Base-by-base conservation (phyloP, 2,888 invertebrate genomes). In the Aphidius colemani region DNA sequence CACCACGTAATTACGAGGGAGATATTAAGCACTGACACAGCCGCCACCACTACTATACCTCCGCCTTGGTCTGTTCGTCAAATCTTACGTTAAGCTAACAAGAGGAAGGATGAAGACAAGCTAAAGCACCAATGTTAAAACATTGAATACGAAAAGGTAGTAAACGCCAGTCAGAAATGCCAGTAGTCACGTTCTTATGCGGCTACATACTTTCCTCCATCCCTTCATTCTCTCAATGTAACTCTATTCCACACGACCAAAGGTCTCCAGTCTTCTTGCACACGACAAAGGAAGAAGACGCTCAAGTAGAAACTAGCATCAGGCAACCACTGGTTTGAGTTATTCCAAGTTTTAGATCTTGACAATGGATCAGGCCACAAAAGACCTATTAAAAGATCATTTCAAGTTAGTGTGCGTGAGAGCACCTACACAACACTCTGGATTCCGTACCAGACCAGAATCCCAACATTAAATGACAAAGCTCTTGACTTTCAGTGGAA, bases 21-120 rank as follows among this genome's bases (percentile, higher is more conserved):
- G 77, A 82, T 83, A 83, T 83, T 83, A 83, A 83, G 83, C 81
- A 82, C 81, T 81, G 75, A 79, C 79, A 78, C 82, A 83, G 80
- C 80, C 81, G 78, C 74, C 71, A 65, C 30, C 66, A 65, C 50
- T 18, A 41, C 44, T 51, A 39, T 51, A 45, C 58, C 51, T 65
- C 59, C 57, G 41, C 63, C 56, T 72, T 71, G 77, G 77, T 77
- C 77, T 72, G 74, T 75, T 71, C 71, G 74, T 72, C 73, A 72
- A 70, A 75, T 74, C 69, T 69, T 70, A 59, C 59, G 61, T 49
- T 53, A 61, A 45, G 67, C 72, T 72, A 70, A 71, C 70, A 69
- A 71, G 70, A 70, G 64, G 63, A 69, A 69, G 68, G 67, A 68
- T 57, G 66, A 68, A 60, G 61, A 53, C 67, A 65, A 53, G 59